A percentile compares a stretch with the other conserved stretches of the same genome.
Evolutionary conservation across 1,140 invertebrate genomes (phyloP).

Genomic region (Drosophila orosa): DNA sequence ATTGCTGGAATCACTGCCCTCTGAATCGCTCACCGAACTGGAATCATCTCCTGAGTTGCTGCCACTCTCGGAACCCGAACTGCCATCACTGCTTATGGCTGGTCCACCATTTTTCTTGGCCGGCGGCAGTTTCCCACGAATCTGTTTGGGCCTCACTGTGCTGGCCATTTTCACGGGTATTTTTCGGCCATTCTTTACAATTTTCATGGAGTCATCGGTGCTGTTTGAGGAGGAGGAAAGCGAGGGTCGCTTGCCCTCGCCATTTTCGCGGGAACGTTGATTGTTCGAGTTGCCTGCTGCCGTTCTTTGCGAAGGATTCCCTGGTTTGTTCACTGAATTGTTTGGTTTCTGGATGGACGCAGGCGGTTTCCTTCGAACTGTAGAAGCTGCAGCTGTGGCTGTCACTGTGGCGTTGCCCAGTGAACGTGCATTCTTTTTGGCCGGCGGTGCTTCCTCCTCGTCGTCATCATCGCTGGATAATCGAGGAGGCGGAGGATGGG

Average conservation of each 20-base stretch:
- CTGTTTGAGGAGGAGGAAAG: conserved; percentile 83
- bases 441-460: conserved; percentile 75
- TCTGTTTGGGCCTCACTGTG: conserved; percentile 81
- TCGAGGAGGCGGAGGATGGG: conserved; percentile 68
- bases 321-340: conserved; percentile 18
- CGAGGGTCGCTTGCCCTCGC: conserved; percentile 57
- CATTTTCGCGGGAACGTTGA: conserved; percentile 83
- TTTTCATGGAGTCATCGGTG: conserved; percentile 62
- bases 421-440: conserved; percentile 59
- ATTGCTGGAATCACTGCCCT: conserved; percentile 68
- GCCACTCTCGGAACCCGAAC: conserved; percentile 58
- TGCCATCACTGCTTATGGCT: conserved; percentile 69
- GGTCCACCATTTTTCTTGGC: conserved; percentile 65
- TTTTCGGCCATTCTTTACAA: conserved; percentile 68
- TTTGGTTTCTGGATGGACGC: conserved; percentile 13
- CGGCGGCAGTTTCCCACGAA: conserved; percentile 62
- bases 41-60: conserved; percentile 41
- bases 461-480: conserved; percentile 67
- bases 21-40: conserved; percentile 67
- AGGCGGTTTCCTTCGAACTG: conserved; percentile 66
- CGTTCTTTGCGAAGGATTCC: conserved; percentile 14
- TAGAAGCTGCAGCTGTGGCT: conserved; percentile 34
- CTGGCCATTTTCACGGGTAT: conserved; percentile 77
- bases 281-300: conserved; percentile 7
- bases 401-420: conserved; percentile 36